These are phyloP conservation scores for Actias luna DNA, from an alignment of 2,888 invertebrate genomes.

Conservation along the genomic window DNA sequence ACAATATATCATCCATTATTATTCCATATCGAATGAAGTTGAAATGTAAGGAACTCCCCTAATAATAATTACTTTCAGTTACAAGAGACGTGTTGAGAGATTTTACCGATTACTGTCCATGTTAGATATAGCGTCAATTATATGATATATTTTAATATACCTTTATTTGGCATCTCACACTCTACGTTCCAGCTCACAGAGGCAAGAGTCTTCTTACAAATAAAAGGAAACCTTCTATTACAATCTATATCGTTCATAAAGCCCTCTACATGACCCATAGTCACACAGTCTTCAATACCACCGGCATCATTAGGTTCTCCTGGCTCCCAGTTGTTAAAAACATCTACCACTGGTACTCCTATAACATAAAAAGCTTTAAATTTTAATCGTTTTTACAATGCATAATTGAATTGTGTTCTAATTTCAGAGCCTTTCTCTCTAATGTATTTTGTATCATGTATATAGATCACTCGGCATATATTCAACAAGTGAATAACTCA, in stretches of 20 bases:
- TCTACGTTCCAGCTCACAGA: conserved; percentile 54
- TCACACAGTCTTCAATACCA: conserved; percentile 48
- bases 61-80: too few species aligned
- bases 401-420: too few species aligned
- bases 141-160: conserved; percentile 41
- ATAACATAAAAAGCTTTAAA: conserved; percentile 1
- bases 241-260: conserved; percentile 52
- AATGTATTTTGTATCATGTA: too few species aligned
- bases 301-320: conserved; percentile 51
- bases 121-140: background rate
- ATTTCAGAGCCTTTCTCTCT: background rate
- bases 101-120: background rate
- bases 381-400: background rate
- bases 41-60: too few species aligned
- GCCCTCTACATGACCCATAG: conserved; percentile 35
- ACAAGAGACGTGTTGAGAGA: too few species aligned
- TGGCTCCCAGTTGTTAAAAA: conserved; percentile 48
- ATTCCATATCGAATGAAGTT: too few species aligned
- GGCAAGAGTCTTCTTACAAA: conserved; percentile 58
- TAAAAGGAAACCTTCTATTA: conserved; percentile 45
- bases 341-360: conserved; percentile 24
- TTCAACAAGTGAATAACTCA: too few species aligned
- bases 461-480: too few species aligned
- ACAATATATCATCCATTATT: too few species aligned
- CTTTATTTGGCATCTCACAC: conserved; percentile 54